Conservation (phyloP, 2,888 invertebrate genomes). For the Orthosia gracilis region DNA sequence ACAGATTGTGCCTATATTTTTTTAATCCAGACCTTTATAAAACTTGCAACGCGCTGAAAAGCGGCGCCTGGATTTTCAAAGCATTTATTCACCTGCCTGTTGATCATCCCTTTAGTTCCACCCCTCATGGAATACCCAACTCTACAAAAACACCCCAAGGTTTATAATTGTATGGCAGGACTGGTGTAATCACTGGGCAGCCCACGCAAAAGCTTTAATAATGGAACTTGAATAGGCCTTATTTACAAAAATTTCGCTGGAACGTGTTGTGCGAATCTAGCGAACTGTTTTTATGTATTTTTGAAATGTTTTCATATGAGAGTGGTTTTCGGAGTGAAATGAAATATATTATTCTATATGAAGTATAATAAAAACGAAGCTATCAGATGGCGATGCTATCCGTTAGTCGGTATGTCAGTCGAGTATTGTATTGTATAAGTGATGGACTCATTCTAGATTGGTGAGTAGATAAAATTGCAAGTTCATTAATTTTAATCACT, state of each 20-base stretch:
- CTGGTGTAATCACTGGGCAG: conserved; percentile 57
- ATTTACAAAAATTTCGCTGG: conserved; percentile 50
- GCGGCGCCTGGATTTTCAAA: conserved; percentile 58
- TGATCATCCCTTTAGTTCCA: conserved; percentile 63
- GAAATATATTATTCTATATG: background rate
- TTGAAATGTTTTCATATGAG: conserved; percentile 43
- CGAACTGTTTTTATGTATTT: conserved; percentile 38
- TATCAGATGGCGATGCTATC: background rate
- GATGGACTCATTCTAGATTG: conserved; percentile 4
- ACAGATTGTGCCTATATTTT: conserved; percentile 48
- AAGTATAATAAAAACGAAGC: background rate
- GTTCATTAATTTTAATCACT: conserved; percentile 34
- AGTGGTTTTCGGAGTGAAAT: conserved; percentile 17
- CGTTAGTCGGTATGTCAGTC: background rate
- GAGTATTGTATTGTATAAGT: background rate
- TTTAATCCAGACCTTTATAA: conserved; percentile 59
- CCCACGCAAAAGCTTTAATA: conserved; percentile 65
- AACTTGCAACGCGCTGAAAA: conserved; percentile 56
- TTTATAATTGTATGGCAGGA: conserved; percentile 31
- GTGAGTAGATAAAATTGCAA: conserved; percentile 5
- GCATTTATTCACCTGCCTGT: conserved; percentile 71
- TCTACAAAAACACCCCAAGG: conserved; percentile 30
- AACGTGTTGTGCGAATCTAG: conserved; percentile 39
- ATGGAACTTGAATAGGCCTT: conserved; percentile 64
- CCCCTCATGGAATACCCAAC: conserved; percentile 28